Evolutionary conservation across 2,797 vertebrate species (phyloP).

Genomic region (Hoplostethus atlanticus): DNA sequence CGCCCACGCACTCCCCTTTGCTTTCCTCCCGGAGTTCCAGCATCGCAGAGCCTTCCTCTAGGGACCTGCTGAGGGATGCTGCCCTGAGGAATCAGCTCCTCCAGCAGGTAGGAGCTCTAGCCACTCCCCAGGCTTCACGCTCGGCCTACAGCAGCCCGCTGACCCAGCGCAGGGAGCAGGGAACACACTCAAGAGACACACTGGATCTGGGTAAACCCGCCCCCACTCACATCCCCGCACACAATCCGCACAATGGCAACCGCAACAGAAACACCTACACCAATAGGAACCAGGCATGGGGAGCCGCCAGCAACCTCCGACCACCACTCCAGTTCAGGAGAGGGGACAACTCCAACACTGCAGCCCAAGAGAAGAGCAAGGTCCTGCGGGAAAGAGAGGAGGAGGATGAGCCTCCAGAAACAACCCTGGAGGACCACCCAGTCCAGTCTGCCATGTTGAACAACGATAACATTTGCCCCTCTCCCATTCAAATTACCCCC

Average conservation of each 20-base stretch:
- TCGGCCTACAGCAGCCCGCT: conserved; percentile 86
- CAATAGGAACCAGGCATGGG: conserved; percentile 77
- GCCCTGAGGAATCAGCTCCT: conserved; percentile 73
- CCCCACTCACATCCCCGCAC: conserved; percentile 5
- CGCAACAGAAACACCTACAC: conserved; percentile 62
- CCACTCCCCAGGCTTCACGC: conserved; percentile 63
- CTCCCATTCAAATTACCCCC: neutral
- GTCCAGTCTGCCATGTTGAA: conserved; percentile 32
- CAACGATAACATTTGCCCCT: conserved; percentile 65
- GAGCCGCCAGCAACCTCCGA: conserved; percentile 33
- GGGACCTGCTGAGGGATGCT: conserved; percentile 61
- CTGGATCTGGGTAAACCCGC: conserved; percentile 58
- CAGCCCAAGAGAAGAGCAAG: conserved; percentile 17
- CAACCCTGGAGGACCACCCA: conserved; percentile 4
- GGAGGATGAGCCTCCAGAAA: conserved; percentile 24
- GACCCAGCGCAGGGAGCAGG: conserved; percentile 60
- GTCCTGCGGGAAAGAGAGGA: conserved; percentile 3
- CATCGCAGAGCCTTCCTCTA: conserved; percentile 54
- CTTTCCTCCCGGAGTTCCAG: conserved; percentile 56
- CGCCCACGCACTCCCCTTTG: conserved; percentile 67
- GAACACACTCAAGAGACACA: conserved; percentile 71
- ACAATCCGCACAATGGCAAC: conserved; percentile 62
- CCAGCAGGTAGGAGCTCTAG: conserved; percentile 61
- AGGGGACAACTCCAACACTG: conserved; percentile 62
- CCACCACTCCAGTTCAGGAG: conserved; percentile 48